Conservation (phyloP, 2,797 vertebrate species). For the Siniperca obscura region DNA sequence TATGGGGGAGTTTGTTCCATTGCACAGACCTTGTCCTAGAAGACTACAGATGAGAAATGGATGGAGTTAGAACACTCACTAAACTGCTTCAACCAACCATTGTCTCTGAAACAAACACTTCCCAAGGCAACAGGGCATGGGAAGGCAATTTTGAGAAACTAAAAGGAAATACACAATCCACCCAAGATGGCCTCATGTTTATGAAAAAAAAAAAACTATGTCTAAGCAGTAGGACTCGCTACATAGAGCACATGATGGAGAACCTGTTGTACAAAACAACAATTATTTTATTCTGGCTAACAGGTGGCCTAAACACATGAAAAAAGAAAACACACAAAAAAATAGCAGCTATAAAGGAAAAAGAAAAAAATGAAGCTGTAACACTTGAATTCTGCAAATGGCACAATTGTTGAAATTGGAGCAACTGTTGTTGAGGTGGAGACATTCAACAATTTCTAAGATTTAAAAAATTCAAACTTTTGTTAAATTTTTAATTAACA, state of each 20-base stretch:
- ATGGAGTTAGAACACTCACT: slow-evolving; percentile 17
- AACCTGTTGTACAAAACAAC: slow-evolving; percentile 14
- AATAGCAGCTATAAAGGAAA: background rate
- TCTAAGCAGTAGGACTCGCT: slow-evolving; percentile 4
- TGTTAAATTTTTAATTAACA: background rate
- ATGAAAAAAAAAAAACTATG: slow-evolving; percentile 12
- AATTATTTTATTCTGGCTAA: background rate
- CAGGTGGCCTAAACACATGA: background rate
- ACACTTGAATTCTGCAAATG: background rate
- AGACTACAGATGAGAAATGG: slow-evolving; percentile 48
- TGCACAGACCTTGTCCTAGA: slow-evolving; percentile 29
- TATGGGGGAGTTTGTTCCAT: slow-evolving; percentile 53
- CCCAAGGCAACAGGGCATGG: slow-evolving; percentile 15
- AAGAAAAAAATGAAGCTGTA: background rate
- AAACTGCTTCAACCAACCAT: slow-evolving; percentile 25
- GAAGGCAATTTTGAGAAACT: slow-evolving; percentile 25
- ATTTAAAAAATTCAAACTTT: background rate
- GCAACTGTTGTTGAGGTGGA: too few species aligned
- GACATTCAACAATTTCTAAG: background rate
- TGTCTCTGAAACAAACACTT: slow-evolving; percentile 40
- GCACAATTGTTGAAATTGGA: too few species aligned
- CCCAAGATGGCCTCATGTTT: slow-evolving; percentile 49
- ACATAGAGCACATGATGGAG: background rate
- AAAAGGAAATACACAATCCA: slow-evolving; percentile 17
- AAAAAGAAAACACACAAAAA: background rate